Evolutionary conservation across 1,140 invertebrate genomes (phyloP).

Genomic region (Maconellicoccus hirsutus): DNA sequence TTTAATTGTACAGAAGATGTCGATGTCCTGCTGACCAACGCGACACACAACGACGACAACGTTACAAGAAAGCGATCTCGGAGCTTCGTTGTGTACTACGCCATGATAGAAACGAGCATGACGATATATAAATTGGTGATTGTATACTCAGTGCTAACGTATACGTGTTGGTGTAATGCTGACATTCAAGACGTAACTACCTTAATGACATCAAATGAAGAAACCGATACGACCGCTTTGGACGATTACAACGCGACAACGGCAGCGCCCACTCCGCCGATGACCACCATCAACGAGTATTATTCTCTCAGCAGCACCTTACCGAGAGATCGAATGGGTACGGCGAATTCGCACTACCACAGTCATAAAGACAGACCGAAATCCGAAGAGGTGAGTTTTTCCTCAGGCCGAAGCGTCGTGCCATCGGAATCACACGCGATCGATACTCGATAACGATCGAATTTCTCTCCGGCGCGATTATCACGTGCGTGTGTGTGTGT

Average conservation of each 20-base stretch:
- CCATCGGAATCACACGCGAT: neutral
- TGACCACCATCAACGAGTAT: neutral
- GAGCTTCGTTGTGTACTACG: neutral
- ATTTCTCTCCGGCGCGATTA: neutral
- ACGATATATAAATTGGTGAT: neutral
- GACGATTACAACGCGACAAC: constrained; percentile 10
- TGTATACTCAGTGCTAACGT: neutral
- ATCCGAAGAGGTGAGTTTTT: constrained; percentile 14
- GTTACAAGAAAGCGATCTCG: neutral
- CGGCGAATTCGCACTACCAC: neutral
- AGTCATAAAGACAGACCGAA: constrained; percentile 1
- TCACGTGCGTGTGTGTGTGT: neutral
- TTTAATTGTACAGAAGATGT: neutral
- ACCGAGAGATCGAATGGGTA: neutral
- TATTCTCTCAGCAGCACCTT: neutral
- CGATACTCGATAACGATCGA: neutral
- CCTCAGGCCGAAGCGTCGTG: neutral
- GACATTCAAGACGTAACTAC: neutral
- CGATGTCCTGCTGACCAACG: neutral
- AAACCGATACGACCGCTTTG: neutral
- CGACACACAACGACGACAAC: neutral
- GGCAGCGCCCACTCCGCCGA: neutral
- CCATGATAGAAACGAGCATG: neutral
- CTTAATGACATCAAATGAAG: neutral
- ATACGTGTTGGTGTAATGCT: neutral